Percentiles rank a stretch among this genome's conserved stretches.
Conservation (phyloP, 2,888 invertebrate genomes). For the Agapostemon virescens region DNA sequence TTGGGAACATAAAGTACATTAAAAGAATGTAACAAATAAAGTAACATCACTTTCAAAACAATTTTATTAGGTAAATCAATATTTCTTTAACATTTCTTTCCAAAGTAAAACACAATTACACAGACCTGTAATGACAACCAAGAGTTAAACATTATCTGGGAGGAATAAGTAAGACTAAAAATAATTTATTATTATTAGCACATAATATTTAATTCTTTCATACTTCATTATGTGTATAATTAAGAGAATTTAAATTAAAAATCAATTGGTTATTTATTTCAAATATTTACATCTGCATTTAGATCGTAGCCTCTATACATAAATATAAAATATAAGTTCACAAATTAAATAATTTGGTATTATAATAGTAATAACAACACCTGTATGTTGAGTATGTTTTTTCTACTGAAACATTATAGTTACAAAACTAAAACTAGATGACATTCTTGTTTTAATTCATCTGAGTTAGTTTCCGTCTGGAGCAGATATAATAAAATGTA, state of each 20-base stretch:
- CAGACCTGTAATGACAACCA: too few relatives aligned
- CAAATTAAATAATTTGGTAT: neutral
- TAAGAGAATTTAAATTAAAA: neutral
- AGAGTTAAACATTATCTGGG: too few relatives aligned
- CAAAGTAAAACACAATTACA: too few relatives aligned
- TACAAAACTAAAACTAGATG: neutral
- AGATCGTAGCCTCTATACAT: neutral
- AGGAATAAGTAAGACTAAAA: too few relatives aligned
- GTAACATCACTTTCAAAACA: too few relatives aligned
- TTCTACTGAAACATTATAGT: neutral
- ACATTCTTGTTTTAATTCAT: neutral
- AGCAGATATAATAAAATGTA: neutral
- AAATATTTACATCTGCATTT: neutral
- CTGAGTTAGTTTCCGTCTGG: neutral
- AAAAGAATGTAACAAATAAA: too few relatives aligned
- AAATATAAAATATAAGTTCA: too few relatives aligned
- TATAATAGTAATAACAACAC: neutral
- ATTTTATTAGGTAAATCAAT: too few relatives aligned
- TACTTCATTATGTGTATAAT: neutral
- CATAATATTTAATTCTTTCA: neutral
- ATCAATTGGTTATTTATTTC: neutral
- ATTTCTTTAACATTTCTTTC: too few relatives aligned
- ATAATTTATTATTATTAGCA: too few relatives aligned
- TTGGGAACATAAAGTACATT: too few relatives aligned
- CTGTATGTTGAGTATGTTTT: neutral